A percentile compares a stretch with the other conserved stretches of the same genome.
These are phyloP conservation scores for Nautilus pompilius DNA, from an alignment of 1,140 invertebrate species.

Conservation along the genomic window DNA sequence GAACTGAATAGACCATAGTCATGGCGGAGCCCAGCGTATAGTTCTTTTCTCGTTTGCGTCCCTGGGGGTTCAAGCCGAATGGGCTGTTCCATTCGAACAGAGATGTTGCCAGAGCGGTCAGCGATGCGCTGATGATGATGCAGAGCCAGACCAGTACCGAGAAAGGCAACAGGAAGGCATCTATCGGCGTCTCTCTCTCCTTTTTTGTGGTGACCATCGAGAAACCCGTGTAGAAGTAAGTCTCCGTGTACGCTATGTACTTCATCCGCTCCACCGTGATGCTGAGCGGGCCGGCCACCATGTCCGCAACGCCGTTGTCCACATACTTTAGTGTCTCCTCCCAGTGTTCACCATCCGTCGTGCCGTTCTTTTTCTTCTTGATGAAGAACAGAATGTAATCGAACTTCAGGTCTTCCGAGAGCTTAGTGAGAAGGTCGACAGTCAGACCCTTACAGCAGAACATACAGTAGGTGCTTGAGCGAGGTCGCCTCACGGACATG, in stretches of 20 bases:
- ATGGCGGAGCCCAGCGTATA: slow-evolving; percentile 59
- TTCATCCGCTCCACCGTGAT: slow-evolving; percentile 67
- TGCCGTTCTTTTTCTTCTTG: slow-evolving; percentile 60
- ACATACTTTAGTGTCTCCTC: slow-evolving; percentile 84
- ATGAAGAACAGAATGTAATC: slow-evolving; percentile 83
- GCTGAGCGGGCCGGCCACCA: slow-evolving; percentile 83
- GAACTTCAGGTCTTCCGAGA: slow-evolving; percentile 80
- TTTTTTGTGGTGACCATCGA: slow-evolving; percentile 36
- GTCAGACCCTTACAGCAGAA: slow-evolving; percentile 86
- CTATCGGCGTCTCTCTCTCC: slow-evolving; percentile 73
- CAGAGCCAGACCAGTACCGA: slow-evolving; percentile 86
- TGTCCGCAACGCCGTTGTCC: slow-evolving; percentile 78
- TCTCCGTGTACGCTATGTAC: slow-evolving; percentile 83
- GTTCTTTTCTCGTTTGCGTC: slow-evolving; percentile 84
- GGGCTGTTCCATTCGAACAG: slow-evolving; percentile 89
- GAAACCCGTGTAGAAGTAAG: slow-evolving; percentile 82
- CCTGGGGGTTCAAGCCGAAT: slow-evolving; percentile 93
- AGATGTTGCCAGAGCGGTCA: slow-evolving; percentile 85
- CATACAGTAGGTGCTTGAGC: slow-evolving; percentile 53
- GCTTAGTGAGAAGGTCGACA: slow-evolving; percentile 78
- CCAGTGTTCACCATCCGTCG: slow-evolving; percentile 60
- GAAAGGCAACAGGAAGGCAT: slow-evolving; percentile 86
- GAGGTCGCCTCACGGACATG: slow-evolving; percentile 9
- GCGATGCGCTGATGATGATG: slow-evolving; percentile 82
- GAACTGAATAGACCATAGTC: slow-evolving; percentile 25